Conservation (phyloP, 92 coral and sea anemone species). For the Epizoanthus rinbou region DNA sequence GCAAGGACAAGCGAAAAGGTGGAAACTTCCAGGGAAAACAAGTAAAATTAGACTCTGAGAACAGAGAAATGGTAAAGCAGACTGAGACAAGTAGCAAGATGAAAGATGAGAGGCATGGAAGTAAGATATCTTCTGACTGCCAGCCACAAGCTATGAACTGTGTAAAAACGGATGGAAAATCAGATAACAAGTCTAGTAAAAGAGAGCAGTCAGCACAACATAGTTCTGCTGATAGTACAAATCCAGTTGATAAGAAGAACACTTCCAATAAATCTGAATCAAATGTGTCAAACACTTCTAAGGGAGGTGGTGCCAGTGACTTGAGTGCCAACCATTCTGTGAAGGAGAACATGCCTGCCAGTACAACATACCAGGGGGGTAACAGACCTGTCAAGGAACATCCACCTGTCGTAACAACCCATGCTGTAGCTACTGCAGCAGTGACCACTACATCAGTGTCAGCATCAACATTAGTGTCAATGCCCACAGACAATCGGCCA, state of each 20-base stretch:
- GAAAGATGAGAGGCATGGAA: slow-evolving; percentile 8
- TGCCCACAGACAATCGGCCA: slow-evolving; percentile 41
- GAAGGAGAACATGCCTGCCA: neutral
- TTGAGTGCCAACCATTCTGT: neutral
- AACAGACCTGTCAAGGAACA: neutral
- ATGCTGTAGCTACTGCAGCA: slow-evolving; percentile 11
- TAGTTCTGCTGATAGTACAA: slow-evolving; percentile 38
- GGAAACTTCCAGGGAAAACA: slow-evolving; percentile 40
- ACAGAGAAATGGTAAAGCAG: slow-evolving; percentile 42
- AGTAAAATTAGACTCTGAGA: slow-evolving; percentile 7
- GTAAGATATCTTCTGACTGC: slow-evolving; percentile 8
- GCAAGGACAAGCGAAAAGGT: slow-evolving; percentile 36
- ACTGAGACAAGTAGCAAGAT: slow-evolving; percentile 53
- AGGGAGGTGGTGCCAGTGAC: slow-evolving; percentile 41
- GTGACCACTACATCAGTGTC: slow-evolving; percentile 33
- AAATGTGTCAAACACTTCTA: neutral
- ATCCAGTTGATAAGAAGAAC: slow-evolving; percentile 42
- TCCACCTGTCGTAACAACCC: neutral
- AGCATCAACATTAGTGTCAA: neutral
- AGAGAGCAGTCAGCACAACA: slow-evolving; percentile 24
- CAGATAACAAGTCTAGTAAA: slow-evolving; percentile 39
- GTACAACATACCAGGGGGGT: neutral
- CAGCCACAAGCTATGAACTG: slow-evolving; percentile 50
- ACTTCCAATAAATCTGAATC: slow-evolving; percentile 26
- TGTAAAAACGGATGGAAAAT: slow-evolving; percentile 33